Evolutionary conservation across 2,797 vertebrate species (phyloP).

Genomic region (Spea hammondii): DNA sequence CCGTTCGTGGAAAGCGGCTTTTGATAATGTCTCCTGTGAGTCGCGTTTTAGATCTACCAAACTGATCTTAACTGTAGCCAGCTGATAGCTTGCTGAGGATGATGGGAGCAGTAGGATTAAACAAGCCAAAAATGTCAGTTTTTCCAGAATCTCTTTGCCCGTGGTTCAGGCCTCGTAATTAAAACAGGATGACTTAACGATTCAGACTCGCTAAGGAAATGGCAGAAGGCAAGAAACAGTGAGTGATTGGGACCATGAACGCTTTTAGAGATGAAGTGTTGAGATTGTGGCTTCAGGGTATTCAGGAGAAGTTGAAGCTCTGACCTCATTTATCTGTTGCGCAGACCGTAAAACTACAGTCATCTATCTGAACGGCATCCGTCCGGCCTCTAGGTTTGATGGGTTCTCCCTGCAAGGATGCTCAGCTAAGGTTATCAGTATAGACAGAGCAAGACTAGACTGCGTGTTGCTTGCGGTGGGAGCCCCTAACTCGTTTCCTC

Average conservation of each 20-base stretch:
- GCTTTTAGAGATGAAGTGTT: slow-evolving; percentile 32
- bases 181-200: slow-evolving; percentile 30
- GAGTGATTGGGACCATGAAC: slow-evolving; percentile 8
- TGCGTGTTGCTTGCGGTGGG: not conserved
- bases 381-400: not conserved
- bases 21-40: too few species aligned
- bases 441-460: not conserved
- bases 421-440: not conserved
- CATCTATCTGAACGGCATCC: slow-evolving; percentile 48
- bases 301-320: slow-evolving; percentile 39
- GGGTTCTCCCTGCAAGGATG: not conserved
- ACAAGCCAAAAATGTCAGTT: too few species aligned
- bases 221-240: not conserved
- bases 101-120: too few species aligned
- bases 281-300: slow-evolving; percentile 33
- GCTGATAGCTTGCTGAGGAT: too few species aligned
- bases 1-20: too few species aligned
- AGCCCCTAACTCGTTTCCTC: too few species aligned
- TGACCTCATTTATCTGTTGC: slow-evolving; percentile 42
- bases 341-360: slow-evolving; percentile 40
- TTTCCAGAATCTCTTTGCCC: too few species aligned
- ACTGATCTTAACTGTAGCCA: too few species aligned
- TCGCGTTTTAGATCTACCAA: too few species aligned
- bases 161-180: slow-evolving; percentile 13
- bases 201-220: slow-evolving; percentile 39